These are phyloP conservation scores for Virgularia gustaviana DNA, from an alignment of 92 coral and sea anemone genomes.

Conservation along the genomic window DNA sequence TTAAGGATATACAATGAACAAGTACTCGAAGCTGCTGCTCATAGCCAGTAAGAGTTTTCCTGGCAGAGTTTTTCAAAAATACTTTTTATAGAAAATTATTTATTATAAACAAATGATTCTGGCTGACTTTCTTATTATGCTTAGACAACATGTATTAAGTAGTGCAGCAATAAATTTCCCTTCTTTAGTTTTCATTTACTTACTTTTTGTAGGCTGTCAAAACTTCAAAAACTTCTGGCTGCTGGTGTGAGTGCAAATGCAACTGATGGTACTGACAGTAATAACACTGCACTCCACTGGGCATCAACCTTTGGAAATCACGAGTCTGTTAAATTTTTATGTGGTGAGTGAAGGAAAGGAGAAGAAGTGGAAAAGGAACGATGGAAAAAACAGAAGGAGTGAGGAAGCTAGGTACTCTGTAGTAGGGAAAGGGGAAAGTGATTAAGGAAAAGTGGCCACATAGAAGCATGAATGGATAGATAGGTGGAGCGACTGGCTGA, in stretches of 20 bases:
- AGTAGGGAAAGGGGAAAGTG: too few species aligned
- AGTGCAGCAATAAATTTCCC: too few species aligned
- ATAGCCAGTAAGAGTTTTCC: constrained; percentile 73
- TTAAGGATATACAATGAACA: constrained; percentile 88
- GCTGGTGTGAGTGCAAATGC: constrained; percentile 98
- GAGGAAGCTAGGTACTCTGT: too few species aligned
- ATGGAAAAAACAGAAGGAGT: too few species aligned
- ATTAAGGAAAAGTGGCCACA: too few species aligned
- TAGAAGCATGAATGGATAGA: too few species aligned
- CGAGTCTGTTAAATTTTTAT: constrained; percentile 71
- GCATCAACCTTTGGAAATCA: constrained; percentile 86
- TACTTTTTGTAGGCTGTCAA: constrained; percentile 54
- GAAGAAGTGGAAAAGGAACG: too few species aligned
- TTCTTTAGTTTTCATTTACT: too few species aligned
- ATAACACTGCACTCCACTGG: constrained; percentile 91
- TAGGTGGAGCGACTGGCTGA: too few species aligned
- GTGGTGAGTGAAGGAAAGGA: too few species aligned
- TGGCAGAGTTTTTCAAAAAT: background rate
- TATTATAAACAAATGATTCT: background rate
- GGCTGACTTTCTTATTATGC: background rate
- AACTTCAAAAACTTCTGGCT: constrained; percentile 68
- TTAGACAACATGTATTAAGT: background rate
- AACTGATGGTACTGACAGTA: constrained; percentile 80
- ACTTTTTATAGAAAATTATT: background rate
- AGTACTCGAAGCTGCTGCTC: constrained; percentile 86